phyloP scores from a whole-genome alignment of 1,140 invertebrate genomes.

The Cydia pomonella region DNA sequence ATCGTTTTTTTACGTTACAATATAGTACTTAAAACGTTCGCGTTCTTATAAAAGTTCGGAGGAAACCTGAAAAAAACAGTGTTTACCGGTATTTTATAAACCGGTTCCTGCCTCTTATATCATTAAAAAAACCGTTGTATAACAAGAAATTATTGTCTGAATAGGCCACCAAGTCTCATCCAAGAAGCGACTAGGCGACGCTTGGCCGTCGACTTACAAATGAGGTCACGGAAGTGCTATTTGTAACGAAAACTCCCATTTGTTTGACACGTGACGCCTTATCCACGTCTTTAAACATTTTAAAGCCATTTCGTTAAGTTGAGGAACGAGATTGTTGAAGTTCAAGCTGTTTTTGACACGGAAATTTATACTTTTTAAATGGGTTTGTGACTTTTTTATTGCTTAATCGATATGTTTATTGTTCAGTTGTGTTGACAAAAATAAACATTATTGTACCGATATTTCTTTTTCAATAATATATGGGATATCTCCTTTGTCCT shows the following conservation, averaged over 20 bases:
- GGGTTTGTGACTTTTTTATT: neutral
- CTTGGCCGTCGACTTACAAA: constrained; percentile 22
- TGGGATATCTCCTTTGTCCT: no score
- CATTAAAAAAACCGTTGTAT: no score
- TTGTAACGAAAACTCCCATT: constrained; percentile 31
- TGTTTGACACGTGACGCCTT: constrained; percentile 32
- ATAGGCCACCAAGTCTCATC: neutral
- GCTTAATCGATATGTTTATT: neutral
- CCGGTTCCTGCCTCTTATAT: no score
- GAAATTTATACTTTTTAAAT: neutral
- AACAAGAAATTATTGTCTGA: no score
- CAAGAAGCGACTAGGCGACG: neutral
- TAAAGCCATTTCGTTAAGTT: constrained; percentile 27
- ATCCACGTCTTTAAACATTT: constrained; percentile 24
- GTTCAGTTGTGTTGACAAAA: neutral
- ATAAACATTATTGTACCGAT: no score
- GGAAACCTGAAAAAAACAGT: no score
- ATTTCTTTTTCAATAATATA: no score
- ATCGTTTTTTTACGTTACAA: no score
- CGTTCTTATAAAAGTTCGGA: no score
- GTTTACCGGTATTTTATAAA: no score
- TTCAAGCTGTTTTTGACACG: constrained; percentile 17
- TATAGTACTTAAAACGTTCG: no score
- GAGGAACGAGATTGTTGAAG: constrained; percentile 24
- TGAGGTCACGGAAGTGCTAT: constrained; percentile 31